Base-by-base conservation (phyloP, 92 coral and sea anemone genomes). In the Heteractis magnifica region DNA sequence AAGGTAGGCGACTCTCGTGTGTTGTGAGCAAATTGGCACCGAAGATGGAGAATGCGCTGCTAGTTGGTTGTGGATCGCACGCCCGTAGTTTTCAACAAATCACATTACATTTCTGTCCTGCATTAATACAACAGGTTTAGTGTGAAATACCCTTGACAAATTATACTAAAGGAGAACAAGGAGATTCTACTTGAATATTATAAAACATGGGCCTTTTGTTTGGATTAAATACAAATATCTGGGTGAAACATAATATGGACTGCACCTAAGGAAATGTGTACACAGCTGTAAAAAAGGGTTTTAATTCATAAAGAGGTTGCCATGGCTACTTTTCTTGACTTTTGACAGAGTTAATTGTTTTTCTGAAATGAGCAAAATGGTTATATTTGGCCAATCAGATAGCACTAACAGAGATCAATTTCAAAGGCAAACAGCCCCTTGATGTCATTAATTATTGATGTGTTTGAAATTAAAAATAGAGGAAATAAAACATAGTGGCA, bases 61-160 rank as follows among this genome's bases (percentile, higher is more conserved):
- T 80, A 90, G 90, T 90, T 49, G 92, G 92, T 79, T 70, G 91
- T 83, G 87, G 87, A 88, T 79, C 60, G 88, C 85, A 70, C 78
- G 87, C 88, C 92, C 92, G 98, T 91, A 77, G 95, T 76, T 75
- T 62, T 89, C 88, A 85, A 91, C 98, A 94, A 89, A 86, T 90
- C 82, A 90, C 90, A 89, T 84, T 79, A 90, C 91, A 91, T 72
- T 88, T 83, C 89, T 83, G 86, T 86, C 89, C 94, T 81, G 90
- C 88, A 89, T 91, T 51, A 72, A 86, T 75, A 86, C 84, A 79
- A 80, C 72, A 85, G 77, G 84, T 64, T 80, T 16, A 78, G 55
- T 51, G 83, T 79, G 26, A 79, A 76, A 15, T 62, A 82, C 64
- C 56, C 71, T 79, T 58, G 83, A 79, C 20, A 81, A 19, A 34